A percentile compares a stretch with the other conserved stretches of the same genome.
phyloP scores from a whole-genome alignment of 2,888 invertebrate species.

The Nasonia oneida region DNA sequence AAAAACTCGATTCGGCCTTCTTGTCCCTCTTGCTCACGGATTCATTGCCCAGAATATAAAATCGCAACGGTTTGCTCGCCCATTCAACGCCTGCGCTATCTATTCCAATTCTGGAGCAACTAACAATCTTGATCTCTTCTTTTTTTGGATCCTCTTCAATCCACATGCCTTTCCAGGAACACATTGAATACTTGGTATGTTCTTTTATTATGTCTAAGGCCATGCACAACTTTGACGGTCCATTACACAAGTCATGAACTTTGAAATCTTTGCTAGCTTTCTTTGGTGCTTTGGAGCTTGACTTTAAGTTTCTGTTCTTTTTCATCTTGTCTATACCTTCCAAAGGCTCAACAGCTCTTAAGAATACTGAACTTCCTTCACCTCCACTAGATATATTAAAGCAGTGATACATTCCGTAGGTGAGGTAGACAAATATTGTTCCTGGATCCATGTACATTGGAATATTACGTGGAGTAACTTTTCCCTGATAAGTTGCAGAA shows the following conservation, averaged over 20 bases:
- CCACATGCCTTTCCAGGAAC: constrained; percentile 78
- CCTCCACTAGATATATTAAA: constrained; percentile 86
- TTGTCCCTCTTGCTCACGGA: constrained; percentile 83
- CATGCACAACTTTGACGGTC: constrained; percentile 87
- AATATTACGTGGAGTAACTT: constrained; percentile 83
- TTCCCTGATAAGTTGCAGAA: constrained; percentile 83
- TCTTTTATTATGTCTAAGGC: constrained; percentile 82
- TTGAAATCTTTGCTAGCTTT: constrained; percentile 75
- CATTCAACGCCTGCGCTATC: constrained; percentile 83
- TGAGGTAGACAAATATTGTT: constrained; percentile 87
- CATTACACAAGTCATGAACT: constrained; percentile 83
- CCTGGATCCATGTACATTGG: constrained; percentile 88
- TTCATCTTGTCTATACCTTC: constrained; percentile 82
- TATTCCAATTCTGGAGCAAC: constrained; percentile 83
- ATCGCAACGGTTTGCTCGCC: constrained; percentile 83
- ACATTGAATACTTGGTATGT: constrained; percentile 80
- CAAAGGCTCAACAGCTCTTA: constrained; percentile 84
- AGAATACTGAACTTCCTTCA: constrained; percentile 84
- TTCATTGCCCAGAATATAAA: constrained; percentile 82
- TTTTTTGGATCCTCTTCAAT: constrained; percentile 77
- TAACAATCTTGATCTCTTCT: constrained; percentile 77
- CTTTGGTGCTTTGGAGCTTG: constrained; percentile 66
- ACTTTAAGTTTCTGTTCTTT: constrained; percentile 72
- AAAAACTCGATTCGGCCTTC: constrained; percentile 65
- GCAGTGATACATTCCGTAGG: constrained; percentile 88